A percentile compares a stretch with the other conserved stretches of the same genome.
Conservation (phyloP, 2,113 vertebrate genomes). For the Microtus pennsylvanicus region DNA sequence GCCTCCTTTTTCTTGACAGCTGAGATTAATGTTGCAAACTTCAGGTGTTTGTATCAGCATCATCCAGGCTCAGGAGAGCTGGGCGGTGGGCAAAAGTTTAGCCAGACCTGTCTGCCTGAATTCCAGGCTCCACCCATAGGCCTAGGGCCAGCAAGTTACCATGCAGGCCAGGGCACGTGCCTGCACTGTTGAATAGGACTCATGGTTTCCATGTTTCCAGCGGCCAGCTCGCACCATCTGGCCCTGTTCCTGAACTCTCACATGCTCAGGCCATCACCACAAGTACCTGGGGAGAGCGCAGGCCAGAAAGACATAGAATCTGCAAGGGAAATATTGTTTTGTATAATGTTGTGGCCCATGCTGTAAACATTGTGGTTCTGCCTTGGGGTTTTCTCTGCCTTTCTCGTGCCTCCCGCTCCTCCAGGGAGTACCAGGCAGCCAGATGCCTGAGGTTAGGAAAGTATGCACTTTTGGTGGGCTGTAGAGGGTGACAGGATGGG, state of each 20-base stretch:
- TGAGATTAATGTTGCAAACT: not conserved
- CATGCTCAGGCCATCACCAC: slow-evolving; percentile 75
- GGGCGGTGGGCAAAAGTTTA: not conserved
- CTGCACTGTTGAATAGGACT: slow-evolving; percentile 72
- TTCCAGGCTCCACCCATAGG: not conserved
- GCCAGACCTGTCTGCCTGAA: not conserved
- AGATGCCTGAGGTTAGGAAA: not conserved
- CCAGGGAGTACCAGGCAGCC: not conserved
- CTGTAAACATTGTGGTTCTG: slow-evolving; percentile 80
- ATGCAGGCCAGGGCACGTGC: slow-evolving; percentile 50
- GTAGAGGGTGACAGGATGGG: not conserved
- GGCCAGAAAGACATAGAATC: slow-evolving; percentile 82
- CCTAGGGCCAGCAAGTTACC: slow-evolving; percentile 47
- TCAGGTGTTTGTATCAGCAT: not conserved
- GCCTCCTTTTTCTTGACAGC: not conserved
- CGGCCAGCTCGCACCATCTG: slow-evolving; percentile 67
- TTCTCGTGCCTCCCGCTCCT: not conserved
- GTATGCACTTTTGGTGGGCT: not conserved
- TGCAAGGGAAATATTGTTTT: slow-evolving; percentile 82
- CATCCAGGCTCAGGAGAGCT: rapidly evolving
- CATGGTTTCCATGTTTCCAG: slow-evolving; percentile 79
- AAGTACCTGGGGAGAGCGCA: slow-evolving; percentile 67
- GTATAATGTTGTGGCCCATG: slow-evolving; percentile 82
- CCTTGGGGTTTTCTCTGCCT: slow-evolving; percentile 42
- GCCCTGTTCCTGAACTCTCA: slow-evolving; percentile 74